These are phyloP conservation scores for Dynastes hyllus DNA, from an alignment of 2,888 invertebrate species.

Conservation along the genomic window DNA sequence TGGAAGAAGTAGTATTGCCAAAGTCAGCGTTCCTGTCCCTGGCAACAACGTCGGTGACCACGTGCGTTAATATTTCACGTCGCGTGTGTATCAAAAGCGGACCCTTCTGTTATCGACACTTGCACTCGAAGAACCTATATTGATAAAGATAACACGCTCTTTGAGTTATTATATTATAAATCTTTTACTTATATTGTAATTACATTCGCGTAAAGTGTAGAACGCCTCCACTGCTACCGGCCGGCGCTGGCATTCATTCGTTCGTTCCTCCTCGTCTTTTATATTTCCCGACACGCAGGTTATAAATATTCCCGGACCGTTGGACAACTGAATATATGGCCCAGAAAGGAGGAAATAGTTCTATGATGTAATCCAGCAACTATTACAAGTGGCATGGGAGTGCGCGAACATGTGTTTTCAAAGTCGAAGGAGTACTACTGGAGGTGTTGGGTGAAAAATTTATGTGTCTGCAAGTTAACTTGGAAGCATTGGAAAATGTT, in stretches of 20 bases:
- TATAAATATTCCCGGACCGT: conserved; percentile 42
- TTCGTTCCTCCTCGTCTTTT: conserved; percentile 27
- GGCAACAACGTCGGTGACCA: conserved; percentile 14
- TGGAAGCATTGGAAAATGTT: conserved; percentile 1
- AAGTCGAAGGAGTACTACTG: conserved; percentile 4
- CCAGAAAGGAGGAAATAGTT: conserved; percentile 45
- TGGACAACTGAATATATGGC: conserved; percentile 40
- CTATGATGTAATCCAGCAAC: conserved; percentile 35
- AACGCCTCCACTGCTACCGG: conserved; percentile 47
- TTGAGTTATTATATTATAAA: conserved; percentile 48
- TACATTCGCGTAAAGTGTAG: conserved; percentile 34
- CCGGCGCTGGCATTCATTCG: conserved; percentile 55
- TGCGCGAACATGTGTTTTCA: conserved; percentile 32
- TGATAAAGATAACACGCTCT: conserved; percentile 49
- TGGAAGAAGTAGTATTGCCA: neutral
- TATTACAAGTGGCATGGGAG: conserved; percentile 16
- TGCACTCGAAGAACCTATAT: conserved; percentile 43
- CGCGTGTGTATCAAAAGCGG: conserved; percentile 54
- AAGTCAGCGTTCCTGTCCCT: neutral
- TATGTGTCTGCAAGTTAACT: conserved; percentile 19
- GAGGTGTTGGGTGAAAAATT: conserved; percentile 13
- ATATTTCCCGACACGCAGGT: conserved; percentile 41
- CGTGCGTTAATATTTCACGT: conserved; percentile 57
- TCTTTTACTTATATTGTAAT: conserved; percentile 47
- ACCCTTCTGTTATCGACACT: conserved; percentile 52